Conservation (phyloP, 2,113 vertebrate species). For the Pedionomus torquatus region DNA sequence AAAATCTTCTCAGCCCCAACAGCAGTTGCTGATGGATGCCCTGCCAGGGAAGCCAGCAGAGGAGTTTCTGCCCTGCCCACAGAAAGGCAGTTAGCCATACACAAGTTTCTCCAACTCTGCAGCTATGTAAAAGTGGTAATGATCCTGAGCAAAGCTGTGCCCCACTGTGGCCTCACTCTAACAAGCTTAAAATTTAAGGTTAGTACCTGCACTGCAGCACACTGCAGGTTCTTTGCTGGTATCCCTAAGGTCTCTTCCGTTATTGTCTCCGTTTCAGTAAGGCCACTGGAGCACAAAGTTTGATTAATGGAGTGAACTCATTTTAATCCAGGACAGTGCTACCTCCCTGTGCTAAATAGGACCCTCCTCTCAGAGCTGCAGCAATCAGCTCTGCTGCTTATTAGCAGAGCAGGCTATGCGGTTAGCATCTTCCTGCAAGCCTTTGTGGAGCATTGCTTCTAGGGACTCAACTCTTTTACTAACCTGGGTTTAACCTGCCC, state of each 20-base stretch:
- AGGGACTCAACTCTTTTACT: background rate
- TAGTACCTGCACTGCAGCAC: background rate
- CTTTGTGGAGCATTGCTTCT: background rate
- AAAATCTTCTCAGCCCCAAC: background rate
- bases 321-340: background rate
- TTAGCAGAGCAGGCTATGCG: background rate
- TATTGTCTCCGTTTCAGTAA: background rate
- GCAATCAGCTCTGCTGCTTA: background rate
- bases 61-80: background rate
- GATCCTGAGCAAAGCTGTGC: background rate
- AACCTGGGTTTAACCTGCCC: background rate
- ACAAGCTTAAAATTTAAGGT: background rate
- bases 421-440: background rate
- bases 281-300: background rate
- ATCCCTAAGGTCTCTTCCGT: background rate
- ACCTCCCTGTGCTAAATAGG: background rate
- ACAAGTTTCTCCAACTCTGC: background rate
- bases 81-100: background rate
- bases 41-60: background rate
- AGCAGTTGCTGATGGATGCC: background rate
- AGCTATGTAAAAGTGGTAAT: accelerated
- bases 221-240: background rate
- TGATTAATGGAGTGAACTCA: background rate
- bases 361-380: background rate
- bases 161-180: accelerated